phyloP scores from a whole-genome alignment of 2,888 invertebrate species.

The Linnaemya vulpina region DNA sequence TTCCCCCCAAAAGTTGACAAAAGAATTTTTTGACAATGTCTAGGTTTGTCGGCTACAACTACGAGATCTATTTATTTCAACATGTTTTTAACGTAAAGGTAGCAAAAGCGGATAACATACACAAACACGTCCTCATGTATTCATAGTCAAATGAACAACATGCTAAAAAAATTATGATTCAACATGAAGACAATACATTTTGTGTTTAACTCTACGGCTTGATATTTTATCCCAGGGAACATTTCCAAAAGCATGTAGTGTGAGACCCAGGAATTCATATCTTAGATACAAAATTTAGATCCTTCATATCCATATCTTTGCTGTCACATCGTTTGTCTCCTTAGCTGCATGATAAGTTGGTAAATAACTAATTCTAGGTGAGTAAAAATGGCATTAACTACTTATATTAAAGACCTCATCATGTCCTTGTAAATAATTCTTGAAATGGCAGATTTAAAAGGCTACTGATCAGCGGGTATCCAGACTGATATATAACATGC shows the following conservation, averaged over 20 bases:
- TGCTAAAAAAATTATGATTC: conserved; percentile 56
- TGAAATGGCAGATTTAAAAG: too few relatives aligned
- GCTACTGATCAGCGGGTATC: too few relatives aligned
- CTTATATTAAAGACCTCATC: too few relatives aligned
- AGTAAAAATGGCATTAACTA: too few relatives aligned
- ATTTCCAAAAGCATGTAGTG: not conserved
- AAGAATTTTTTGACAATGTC: conserved; percentile 74
- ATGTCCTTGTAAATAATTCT: too few relatives aligned
- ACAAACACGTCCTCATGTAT: not conserved
- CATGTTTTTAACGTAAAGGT: conserved; percentile 17
- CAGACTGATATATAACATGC: too few relatives aligned
- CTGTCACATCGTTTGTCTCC: too few relatives aligned
- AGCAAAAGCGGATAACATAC: not conserved
- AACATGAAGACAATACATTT: conserved; percentile 40
- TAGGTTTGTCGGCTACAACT: conserved; percentile 70
- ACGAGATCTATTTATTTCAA: conserved; percentile 31
- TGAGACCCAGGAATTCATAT: too few relatives aligned
- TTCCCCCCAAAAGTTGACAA: conserved; percentile 69
- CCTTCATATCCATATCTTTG: not conserved
- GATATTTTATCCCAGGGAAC: conserved; percentile 5
- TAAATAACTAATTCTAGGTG: too few relatives aligned
- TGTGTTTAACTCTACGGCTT: conserved; percentile 33
- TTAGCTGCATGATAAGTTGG: too few relatives aligned
- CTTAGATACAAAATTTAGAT: too few relatives aligned
- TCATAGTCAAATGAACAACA: not conserved